Evolutionary conservation across 2,797 vertebrate species (phyloP).

Genomic region (Parauchenoglanis punctatus): DNA sequence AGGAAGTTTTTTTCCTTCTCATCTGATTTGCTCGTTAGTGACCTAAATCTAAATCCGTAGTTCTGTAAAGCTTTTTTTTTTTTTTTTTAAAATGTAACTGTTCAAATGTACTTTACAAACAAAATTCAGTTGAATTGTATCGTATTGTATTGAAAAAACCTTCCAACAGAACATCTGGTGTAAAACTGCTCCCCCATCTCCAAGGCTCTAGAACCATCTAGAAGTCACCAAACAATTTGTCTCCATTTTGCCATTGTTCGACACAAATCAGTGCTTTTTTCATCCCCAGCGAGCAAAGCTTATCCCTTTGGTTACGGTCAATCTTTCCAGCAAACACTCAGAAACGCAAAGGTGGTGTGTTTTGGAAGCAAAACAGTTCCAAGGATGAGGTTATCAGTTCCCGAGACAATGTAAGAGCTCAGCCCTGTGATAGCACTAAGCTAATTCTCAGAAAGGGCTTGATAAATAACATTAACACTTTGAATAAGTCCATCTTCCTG

Average conservation of each 20-base stretch:
- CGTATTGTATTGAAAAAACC: neutral
- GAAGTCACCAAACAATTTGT: slow-evolving; percentile 10
- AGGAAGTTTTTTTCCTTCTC: neutral
- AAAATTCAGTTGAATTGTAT: neutral
- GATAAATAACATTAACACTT: slow-evolving; percentile 62
- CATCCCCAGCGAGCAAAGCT: slow-evolving; percentile 32
- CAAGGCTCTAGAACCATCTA: neutral
- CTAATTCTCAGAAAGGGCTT: slow-evolving; percentile 68
- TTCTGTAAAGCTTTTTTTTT: neutral
- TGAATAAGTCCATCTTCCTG: slow-evolving; percentile 72
- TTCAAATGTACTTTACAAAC: neutral
- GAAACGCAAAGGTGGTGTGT: slow-evolving; percentile 28
- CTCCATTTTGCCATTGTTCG: slow-evolving; percentile 44
- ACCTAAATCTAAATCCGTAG: no score
- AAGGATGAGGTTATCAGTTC: slow-evolving; percentile 9
- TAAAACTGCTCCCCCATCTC: neutral
- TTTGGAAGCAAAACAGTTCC: slow-evolving; percentile 16
- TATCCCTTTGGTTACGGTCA: slow-evolving; percentile 55
- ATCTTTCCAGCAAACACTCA: slow-evolving; percentile 49
- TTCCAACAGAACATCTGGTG: neutral
- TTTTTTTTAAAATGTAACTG: neutral
- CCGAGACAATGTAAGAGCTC: slow-evolving; percentile 38
- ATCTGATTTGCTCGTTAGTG: neutral
- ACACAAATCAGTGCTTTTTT: slow-evolving; percentile 23
- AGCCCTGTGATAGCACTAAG: slow-evolving; percentile 65